These are phyloP conservation scores for Seriola aureovittata DNA, from an alignment of 2,113 vertebrate genomes.

Conservation along the genomic window DNA sequence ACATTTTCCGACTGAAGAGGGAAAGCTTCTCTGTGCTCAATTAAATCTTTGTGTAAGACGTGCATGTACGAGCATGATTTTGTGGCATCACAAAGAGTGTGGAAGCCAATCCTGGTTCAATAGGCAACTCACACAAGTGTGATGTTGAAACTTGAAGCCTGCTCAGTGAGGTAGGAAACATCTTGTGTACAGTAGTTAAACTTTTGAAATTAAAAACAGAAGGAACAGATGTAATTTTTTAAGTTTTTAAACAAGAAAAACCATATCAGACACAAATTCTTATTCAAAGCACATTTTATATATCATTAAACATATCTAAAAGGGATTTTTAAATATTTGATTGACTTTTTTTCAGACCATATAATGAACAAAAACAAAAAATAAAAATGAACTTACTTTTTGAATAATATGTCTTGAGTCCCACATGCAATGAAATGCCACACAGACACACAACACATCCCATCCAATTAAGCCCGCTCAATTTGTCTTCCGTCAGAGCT, in stretches of 20 bases:
- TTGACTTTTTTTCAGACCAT: neutral
- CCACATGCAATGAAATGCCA: constrained; percentile 92
- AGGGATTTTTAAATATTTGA: neutral
- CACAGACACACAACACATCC: constrained; percentile 93
- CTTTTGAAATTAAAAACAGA: too few relatives aligned
- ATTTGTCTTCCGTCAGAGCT: constrained; percentile 88
- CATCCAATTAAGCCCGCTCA: constrained; percentile 91
- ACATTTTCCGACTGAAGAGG: neutral
- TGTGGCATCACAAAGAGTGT: too few relatives aligned
- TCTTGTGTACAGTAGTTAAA: too few relatives aligned
- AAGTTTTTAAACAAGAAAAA: too few relatives aligned
- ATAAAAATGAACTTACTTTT: constrained; percentile 84
- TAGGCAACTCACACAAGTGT: neutral
- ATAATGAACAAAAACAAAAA: neutral
- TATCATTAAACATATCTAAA: neutral
- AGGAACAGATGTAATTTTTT: too few relatives aligned
- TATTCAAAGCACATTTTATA: neutral
- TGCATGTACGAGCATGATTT: too few relatives aligned
- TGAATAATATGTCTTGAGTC: constrained; percentile 88
- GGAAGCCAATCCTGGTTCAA: neutral
- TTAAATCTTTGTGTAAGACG: too few relatives aligned
- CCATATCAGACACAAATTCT: too few relatives aligned
- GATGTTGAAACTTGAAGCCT: neutral
- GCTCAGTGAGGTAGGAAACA: too few relatives aligned
- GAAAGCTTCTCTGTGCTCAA: too few relatives aligned